Evolutionary conservation across 2,888 invertebrate genomes (phyloP).

Genomic region (Agrotis exclamationis): DNA sequence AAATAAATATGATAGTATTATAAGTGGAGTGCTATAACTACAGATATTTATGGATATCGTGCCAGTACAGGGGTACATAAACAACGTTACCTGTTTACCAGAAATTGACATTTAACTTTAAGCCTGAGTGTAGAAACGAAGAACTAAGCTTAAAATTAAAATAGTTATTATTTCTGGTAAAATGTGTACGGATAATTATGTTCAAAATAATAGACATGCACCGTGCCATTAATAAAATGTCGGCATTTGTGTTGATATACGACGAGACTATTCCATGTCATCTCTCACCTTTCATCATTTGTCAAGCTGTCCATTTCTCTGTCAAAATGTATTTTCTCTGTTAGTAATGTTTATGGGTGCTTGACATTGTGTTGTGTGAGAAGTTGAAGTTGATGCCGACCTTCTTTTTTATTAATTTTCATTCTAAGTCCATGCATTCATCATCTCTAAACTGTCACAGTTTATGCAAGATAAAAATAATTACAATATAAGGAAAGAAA

Average conservation of each 20-base stretch:
- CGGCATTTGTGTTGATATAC: constrained; percentile 50
- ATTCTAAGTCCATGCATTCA: constrained; percentile 45
- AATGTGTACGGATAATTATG: constrained; percentile 41
- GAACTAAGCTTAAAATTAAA: constrained; percentile 43
- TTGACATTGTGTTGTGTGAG: constrained; percentile 55
- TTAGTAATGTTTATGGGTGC: constrained; percentile 66
- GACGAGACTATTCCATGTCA: constrained; percentile 58
- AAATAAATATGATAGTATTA: constrained; percentile 29
- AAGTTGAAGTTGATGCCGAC: constrained; percentile 41
- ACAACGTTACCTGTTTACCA: constrained; percentile 53
- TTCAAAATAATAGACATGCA: constrained; percentile 74
- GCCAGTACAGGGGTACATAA: constrained; percentile 50
- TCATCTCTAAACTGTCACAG: constrained; percentile 21
- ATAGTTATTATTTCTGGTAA: constrained; percentile 49
- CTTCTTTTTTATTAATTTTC: constrained; percentile 15
- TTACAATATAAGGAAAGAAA: constrained; percentile 7
- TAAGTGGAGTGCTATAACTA: constrained; percentile 55
- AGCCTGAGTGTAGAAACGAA: constrained; percentile 25
- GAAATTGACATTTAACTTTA: constrained; percentile 49
- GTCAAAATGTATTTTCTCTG: constrained; percentile 82
- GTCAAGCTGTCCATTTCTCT: constrained; percentile 83
- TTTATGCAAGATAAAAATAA: constrained; percentile 7
- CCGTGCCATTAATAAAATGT: constrained; percentile 70
- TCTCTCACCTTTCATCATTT: constrained; percentile 81
- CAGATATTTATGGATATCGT: constrained; percentile 45